Conservation (phyloP, 2,888 invertebrate genomes). For the Leucoptera coffeella region DNA sequence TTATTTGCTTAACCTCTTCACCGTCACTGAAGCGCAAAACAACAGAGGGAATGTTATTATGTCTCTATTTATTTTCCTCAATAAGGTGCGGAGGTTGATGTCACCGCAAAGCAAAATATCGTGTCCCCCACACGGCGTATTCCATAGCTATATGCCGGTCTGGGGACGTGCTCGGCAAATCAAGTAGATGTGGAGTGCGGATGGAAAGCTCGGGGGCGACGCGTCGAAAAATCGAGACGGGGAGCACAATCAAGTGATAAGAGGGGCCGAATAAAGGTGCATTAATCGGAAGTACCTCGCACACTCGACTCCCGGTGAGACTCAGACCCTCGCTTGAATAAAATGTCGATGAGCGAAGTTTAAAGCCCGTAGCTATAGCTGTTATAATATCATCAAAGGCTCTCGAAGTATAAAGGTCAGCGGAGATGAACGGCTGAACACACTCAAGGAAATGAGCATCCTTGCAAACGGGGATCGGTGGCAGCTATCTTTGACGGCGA, state of each 20-base stretch:
- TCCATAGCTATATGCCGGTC: slow-evolving; percentile 14
- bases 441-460: no score
- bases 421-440: no score
- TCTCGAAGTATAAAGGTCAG: no score
- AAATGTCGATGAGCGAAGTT: no score
- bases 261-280: slow-evolving; percentile 26
- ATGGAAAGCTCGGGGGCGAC: slow-evolving; percentile 21
- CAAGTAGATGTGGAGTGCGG: slow-evolving; percentile 45
- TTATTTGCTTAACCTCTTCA: slow-evolving; percentile 14
- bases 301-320: no score
- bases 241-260: slow-evolving; percentile 32
- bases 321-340: no score
- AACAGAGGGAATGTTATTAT: slow-evolving; percentile 21
- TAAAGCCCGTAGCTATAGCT: no score
- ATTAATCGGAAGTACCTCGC: slow-evolving; percentile 30
- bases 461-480: no score
- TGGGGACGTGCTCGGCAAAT: slow-evolving; percentile 45
- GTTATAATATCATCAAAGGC: no score
- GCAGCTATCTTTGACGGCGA: slow-evolving; percentile 15
- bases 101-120: slow-evolving; percentile 35
- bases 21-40: slow-evolving; percentile 24
- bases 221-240: slow-evolving; percentile 50
- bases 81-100: slow-evolving; percentile 23
- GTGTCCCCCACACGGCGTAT: slow-evolving; percentile 1
- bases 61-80: slow-evolving; percentile 22